phyloP scores from a whole-genome alignment of 2,888 invertebrate species.

The Synanthedon formicaeformis region DNA sequence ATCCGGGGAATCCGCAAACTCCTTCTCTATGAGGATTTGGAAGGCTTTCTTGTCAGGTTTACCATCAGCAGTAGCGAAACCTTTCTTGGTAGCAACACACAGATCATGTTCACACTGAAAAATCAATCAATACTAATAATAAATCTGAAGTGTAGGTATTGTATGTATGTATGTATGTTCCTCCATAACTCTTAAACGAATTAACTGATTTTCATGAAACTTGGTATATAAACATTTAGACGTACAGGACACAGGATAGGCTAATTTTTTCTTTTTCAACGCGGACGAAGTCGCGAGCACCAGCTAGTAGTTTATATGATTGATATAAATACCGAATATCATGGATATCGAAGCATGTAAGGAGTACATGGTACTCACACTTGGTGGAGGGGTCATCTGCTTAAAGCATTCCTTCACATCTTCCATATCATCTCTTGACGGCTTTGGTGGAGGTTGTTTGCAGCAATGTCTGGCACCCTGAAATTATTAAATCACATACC shows the following conservation, averaged over 20 bases:
- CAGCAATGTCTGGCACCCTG: constrained; percentile 12
- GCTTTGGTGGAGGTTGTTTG: constrained; percentile 1
- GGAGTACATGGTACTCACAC: constrained; percentile 8
- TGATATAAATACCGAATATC: no score
- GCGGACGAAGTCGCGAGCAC: no score
- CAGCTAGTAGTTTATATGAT: no score
- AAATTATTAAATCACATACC: background rate
- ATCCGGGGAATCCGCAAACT: constrained; percentile 8
- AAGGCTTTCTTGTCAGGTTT: constrained; percentile 16
- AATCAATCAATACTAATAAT: no score
- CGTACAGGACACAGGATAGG: no score
- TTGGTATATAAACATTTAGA: no score
- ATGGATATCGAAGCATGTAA: no score
- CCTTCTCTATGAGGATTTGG: constrained; percentile 4
- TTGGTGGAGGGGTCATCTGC: constrained; percentile 6
- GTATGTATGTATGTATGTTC: no score
- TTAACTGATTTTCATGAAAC: no score
- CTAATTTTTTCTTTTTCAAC: no score
- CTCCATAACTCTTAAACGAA: no score
- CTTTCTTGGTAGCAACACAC: constrained; percentile 15
- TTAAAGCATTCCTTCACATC: constrained; percentile 13
- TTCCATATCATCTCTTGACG: background rate
- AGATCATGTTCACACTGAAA: constrained; percentile 6
- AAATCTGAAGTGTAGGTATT: no score
- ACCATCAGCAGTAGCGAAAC: constrained; percentile 16